Conservation (phyloP, 1,140 invertebrate species). For the Diorhabda elongata region DNA sequence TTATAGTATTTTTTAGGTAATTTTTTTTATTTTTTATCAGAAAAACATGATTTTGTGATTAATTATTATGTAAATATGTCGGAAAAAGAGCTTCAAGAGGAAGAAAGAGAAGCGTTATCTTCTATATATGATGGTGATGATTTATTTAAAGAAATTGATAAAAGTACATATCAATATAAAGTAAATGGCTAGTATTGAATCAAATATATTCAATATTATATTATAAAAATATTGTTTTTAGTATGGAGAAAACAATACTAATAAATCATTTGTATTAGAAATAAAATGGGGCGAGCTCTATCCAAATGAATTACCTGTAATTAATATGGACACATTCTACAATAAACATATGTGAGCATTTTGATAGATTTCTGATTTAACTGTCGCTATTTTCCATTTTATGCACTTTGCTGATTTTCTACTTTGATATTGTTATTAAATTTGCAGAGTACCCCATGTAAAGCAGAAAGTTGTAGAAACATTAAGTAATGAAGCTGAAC, state of each 20-base stretch:
- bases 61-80: conserved; percentile 49
- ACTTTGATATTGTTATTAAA: background rate
- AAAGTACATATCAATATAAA: conserved; percentile 85
- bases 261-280: conserved; percentile 82
- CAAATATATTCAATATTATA: background rate
- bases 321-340: conserved; percentile 90
- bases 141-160: conserved; percentile 75
- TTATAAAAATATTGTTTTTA: conserved; percentile 48
- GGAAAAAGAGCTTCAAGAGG: conserved; percentile 68
- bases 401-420: background rate
- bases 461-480: conserved; percentile 67
- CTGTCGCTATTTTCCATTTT: background rate
- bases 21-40: background rate
- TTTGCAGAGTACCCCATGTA: conserved; percentile 60
- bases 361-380: no score
- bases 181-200: conserved; percentile 58
- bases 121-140: conserved; percentile 94
- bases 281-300: conserved; percentile 82
- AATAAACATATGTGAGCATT: conserved; percentile 85
- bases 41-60: conserved; percentile 1
- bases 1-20: background rate
- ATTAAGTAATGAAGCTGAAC: conserved; percentile 68
- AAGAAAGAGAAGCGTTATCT: conserved; percentile 84
- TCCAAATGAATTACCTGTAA: conserved; percentile 72
- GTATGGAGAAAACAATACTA: conserved; percentile 78